Conservation (phyloP, 2,888 invertebrate species). For the Dasypolia templi region DNA sequence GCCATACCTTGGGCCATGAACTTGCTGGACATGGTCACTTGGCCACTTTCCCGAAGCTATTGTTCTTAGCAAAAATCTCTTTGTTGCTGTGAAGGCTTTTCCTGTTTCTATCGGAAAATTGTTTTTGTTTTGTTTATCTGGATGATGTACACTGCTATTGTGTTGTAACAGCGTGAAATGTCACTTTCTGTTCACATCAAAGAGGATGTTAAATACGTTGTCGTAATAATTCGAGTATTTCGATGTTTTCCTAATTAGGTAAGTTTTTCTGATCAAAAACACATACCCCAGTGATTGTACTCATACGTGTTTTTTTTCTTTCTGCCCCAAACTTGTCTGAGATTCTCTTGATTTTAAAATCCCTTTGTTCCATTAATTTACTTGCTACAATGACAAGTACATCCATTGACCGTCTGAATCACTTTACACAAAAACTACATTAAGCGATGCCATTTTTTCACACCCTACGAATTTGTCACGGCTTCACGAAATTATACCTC, state of each 20-base stretch:
- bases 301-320: background rate
- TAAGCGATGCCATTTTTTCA: constrained; percentile 57
- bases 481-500: constrained; percentile 57
- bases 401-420: constrained; percentile 52
- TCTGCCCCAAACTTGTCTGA: background rate
- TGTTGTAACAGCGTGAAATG: background rate
- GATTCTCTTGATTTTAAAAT: background rate
- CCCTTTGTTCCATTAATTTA: constrained; percentile 2
- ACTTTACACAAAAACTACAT: constrained; percentile 60
- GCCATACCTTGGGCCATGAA: constrained; percentile 67
- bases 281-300: background rate
- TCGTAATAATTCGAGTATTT: background rate
- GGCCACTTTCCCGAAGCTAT: constrained; percentile 64
- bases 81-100: constrained; percentile 3
- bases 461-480: constrained; percentile 56
- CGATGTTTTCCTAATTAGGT: background rate
- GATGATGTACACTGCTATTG: background rate
- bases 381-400: constrained; percentile 21
- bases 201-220: no score
- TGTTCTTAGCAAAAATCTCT: constrained; percentile 55
- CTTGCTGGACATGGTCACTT: constrained; percentile 57
- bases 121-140: background rate
- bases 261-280: background rate
- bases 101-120: background rate
- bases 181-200: background rate